Evolutionary conservation across 53 echinoderm and acorn worm species (phyloP), one percentile per base, ranked within the genome.

Genomic region (Echinarachnius parma): DNA sequence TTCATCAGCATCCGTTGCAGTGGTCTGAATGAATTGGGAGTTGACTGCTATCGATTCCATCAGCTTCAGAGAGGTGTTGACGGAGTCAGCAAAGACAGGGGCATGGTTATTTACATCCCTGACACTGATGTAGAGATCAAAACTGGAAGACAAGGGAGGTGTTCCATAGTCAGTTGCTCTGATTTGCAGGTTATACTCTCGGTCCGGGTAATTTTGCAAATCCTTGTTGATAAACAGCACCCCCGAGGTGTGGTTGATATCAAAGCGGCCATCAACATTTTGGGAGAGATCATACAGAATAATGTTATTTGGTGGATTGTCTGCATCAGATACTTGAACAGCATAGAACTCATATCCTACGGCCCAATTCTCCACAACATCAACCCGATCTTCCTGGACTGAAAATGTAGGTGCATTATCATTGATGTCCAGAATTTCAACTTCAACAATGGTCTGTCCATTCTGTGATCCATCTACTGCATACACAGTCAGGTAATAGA

Each of bases 321-420:
- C 95, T 13, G 39, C 71, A 78, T 94, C 95, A 34, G 60, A 62
- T 14, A 89, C 95, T 75, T 59, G 53, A 1, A 81, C 85, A 3
- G 69, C 77, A 58, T 90, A 94, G 35, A 94, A 80, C 31, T 81
- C 64, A 5, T 78, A 71, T 39, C 89, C 93, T 24, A 89, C 39
- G 16, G 82, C 81, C 93, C 93, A 93, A 49, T 89, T 89, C 74
- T 86, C 93, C 1, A 93, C 93, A 33, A 93, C 89, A 78, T 93
- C 76, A 13, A 78, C 77, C 5, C 78, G 70, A 35, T 75, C 86
- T 33, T 60, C 50, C 13, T 50, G 34, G 26, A 70, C 14, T 5
- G 68, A 33, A 61, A 93, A 93, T 20, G 34, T 29, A 14, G 93
- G 93, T n/a, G 77, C 65, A 62, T 93, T 93, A 31, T 93, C 93